Evolutionary conservation across 2,797 vertebrate genomes (phyloP).

Genomic region (Lithobates pipiens): DNA sequence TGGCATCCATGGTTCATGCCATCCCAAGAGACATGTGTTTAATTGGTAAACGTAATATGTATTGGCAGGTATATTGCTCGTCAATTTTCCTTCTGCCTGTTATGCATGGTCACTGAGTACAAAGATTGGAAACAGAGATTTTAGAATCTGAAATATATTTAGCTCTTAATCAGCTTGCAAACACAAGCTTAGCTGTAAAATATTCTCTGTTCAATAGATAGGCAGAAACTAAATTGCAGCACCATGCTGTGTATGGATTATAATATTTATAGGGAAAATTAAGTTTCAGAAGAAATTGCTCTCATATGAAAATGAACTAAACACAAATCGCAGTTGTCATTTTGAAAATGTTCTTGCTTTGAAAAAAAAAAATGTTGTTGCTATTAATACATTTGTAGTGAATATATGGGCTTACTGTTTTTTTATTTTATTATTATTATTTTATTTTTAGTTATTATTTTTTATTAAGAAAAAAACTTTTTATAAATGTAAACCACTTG

Average conservation of each 20-base stretch:
- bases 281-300: background rate
- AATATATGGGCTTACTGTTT: no score
- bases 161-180: conserved; percentile 4
- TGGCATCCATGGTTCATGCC: conserved; percentile 92
- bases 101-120: background rate
- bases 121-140: conserved; percentile 5
- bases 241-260: background rate
- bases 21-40: conserved; percentile 79
- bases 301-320: background rate
- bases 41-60: conserved; percentile 80
- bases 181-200: background rate
- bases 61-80: conserved; percentile 4
- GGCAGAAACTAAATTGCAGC: background rate
- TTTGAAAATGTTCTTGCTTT: background rate
- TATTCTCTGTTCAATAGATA: background rate
- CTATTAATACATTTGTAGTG: no score
- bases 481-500: no score
- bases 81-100: conserved; percentile 18
- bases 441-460: no score
- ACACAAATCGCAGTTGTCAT: background rate
- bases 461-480: no score
- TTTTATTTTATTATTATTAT: no score
- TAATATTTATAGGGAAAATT: background rate
- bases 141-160: background rate
- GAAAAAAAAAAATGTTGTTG: no score